Evolutionary conservation across 2,888 invertebrate genomes (phyloP).

Genomic region (Xestia rhomboidea): DNA sequence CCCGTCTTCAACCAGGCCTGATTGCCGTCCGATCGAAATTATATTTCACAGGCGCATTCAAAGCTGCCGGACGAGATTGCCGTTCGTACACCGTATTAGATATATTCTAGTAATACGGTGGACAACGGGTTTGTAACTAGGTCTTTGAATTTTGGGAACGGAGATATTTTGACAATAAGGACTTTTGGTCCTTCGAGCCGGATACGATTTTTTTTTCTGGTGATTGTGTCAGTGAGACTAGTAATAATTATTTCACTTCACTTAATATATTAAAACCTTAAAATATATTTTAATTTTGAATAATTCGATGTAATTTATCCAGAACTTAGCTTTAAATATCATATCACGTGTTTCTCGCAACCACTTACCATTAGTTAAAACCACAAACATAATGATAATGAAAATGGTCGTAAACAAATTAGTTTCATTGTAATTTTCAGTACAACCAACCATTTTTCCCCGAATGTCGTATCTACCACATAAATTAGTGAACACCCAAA

Average conservation of each 20-base stretch:
- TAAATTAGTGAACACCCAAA: conserved; percentile 63
- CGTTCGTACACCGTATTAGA: conserved; percentile 69
- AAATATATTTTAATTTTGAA: not conserved
- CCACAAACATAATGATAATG: conserved; percentile 19
- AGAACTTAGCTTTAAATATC: not conserved
- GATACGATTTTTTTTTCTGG: not conserved
- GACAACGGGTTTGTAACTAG: conserved; percentile 56
- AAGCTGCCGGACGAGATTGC: conserved; percentile 87
- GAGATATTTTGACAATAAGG: not conserved
- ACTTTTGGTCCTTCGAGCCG: not conserved
- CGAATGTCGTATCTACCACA: conserved; percentile 59
- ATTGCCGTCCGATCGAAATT: conserved; percentile 91
- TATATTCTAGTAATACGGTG: conserved; percentile 59
- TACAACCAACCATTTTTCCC: conserved; percentile 44
- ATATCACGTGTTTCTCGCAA: conserved; percentile 16
- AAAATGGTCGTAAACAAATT: conserved; percentile 32
- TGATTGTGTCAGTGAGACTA: not conserved
- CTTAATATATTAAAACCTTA: not conserved
- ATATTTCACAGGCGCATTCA: conserved; percentile 90
- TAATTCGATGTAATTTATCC: not conserved
- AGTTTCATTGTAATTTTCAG: conserved; percentile 40
- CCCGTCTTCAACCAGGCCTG: conserved; percentile 89
- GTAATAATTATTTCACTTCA: not conserved
- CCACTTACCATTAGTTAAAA: conserved; percentile 17
- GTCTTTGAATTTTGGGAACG: conserved; percentile 19